Percentiles rank a stretch among this genome's conserved stretches.
Evolutionary conservation across 2,888 invertebrate genomes (phyloP).

Genomic region (Drosophila subsilvestris): DNA sequence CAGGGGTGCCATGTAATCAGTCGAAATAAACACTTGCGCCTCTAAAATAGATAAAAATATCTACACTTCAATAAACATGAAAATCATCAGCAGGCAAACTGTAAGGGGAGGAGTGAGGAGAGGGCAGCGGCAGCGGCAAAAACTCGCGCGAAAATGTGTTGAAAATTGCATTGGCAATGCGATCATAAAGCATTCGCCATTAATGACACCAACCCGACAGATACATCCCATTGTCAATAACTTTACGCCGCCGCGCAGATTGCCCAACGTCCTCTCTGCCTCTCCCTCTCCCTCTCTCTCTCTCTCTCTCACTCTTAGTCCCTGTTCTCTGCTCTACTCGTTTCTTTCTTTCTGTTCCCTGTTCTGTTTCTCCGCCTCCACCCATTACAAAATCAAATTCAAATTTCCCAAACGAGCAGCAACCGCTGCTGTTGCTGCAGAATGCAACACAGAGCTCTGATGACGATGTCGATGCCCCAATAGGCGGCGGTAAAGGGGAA

Average conservation of each 20-base stretch:
- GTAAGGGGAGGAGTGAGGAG: no score
- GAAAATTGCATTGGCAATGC: conserved; percentile 77
- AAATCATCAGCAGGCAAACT: conserved; percentile 63
- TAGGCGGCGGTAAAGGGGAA: conserved; percentile 15
- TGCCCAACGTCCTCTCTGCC: conserved; percentile 48
- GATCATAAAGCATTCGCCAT: conserved; percentile 82
- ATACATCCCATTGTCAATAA: conserved; percentile 83
- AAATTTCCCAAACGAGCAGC: conserved; percentile 67
- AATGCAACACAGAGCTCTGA: conserved; percentile 42
- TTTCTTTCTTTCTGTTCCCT: not conserved
- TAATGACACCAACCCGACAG: conserved; percentile 82
- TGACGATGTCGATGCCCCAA: conserved; percentile 34
- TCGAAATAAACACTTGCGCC: conserved; percentile 79
- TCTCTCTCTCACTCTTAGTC: not conserved
- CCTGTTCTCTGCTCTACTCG: not conserved
- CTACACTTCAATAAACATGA: conserved; percentile 81
- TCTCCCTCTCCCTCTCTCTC: not conserved
- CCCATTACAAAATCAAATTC: conserved; percentile 73
- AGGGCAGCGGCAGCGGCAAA: not conserved
- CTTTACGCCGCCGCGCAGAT: conserved; percentile 79
- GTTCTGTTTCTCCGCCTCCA: not conserved
- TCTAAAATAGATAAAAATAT: conserved; percentile 80
- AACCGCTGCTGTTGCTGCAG: conserved; percentile 41
- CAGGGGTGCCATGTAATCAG: conserved; percentile 60
- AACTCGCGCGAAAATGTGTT: conserved; percentile 72